Percentiles rank a stretch among this genome's conserved stretches.
These are phyloP conservation scores for Panonychus citri DNA, from an alignment of 1,140 invertebrate species.

Conservation along the genomic window DNA sequence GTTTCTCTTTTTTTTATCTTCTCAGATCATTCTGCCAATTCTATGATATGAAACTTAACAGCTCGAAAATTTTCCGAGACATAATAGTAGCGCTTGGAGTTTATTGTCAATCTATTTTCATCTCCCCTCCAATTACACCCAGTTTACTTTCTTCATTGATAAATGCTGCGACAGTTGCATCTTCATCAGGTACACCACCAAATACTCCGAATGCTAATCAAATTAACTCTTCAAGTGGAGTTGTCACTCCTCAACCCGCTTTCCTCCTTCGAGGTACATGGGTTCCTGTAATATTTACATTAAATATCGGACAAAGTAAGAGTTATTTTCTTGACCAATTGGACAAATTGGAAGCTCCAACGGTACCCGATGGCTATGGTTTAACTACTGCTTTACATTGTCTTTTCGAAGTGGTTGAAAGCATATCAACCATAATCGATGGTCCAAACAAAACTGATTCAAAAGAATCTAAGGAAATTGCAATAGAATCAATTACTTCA, in stretches of 20 bases:
- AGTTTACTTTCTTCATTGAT: conserved; percentile 12
- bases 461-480: neutral
- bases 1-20: conserved; percentile 1
- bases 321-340: conserved; percentile 49
- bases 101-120: conserved; percentile 81
- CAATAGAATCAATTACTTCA: neutral
- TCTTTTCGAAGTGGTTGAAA: conserved; percentile 47
- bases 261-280: conserved; percentile 79
- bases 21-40: conserved; percentile 59
- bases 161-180: conserved; percentile 7
- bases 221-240: conserved; percentile 38
- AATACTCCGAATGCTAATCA: conserved; percentile 36
- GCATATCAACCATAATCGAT: conserved; percentile 12
- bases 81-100: conserved; percentile 83
- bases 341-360: conserved; percentile 77
- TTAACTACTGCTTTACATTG: conserved; percentile 81
- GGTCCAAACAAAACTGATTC: neutral
- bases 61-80: conserved; percentile 74
- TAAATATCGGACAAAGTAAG: neutral
- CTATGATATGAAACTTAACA: conserved; percentile 78
- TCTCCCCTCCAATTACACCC: conserved; percentile 19
- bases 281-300: conserved; percentile 58
- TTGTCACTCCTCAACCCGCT: conserved; percentile 60
- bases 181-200: conserved; percentile 20
- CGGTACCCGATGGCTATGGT: conserved; percentile 78